Base-by-base conservation (phyloP, 2,888 invertebrate species). In the Ochropleura leucogaster region DNA sequence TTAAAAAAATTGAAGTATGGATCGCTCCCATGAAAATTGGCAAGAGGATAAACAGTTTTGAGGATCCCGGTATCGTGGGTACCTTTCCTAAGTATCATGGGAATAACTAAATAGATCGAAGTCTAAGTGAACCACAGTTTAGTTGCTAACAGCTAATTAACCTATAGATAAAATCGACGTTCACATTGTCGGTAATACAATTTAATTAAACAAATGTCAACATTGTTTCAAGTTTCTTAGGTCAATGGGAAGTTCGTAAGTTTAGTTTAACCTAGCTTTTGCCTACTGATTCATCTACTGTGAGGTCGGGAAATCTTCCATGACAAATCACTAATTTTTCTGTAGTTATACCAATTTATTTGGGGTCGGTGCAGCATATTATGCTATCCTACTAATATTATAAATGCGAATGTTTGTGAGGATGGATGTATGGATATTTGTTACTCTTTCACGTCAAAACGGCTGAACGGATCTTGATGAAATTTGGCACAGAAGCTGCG, bases 161-260 rank as follows among this genome's bases (percentile, higher is more conserved):
- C 46, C 46, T 72, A 20, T 64, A 47, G 80, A 72, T 77, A 53
- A 42, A 51, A 79, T 77, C 57, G 59, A 59, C n/a, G 18, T 47
- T 42, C 18, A 60, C 78, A 60, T 46, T 47, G 7, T 30, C 30
- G 30, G 30, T 53, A 69, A 18, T 70, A 70, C 70, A 75, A 75
- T 70, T 75, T 60, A 70, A 75, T 75, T 60, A 42, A 46, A 40
- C 12, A 47, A 77, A 78, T 74, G 74, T 66, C 65, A 74, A 55
- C 16, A 44, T 20, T 12, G 30, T 6, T 49, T 74, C 16, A 20
- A 51, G 53, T 62, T 46, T 57, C 66, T 10, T 16, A 30, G 46
- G 20, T 46, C 12, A 55, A 30, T 46, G 30, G 60, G 46, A 16
- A 75, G 65, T 44, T 62, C 12, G 3, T 44, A n/a, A 44, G 7